Conservation (phyloP, 1,140 invertebrate genomes). For the Drosophila suzukii region DNA sequence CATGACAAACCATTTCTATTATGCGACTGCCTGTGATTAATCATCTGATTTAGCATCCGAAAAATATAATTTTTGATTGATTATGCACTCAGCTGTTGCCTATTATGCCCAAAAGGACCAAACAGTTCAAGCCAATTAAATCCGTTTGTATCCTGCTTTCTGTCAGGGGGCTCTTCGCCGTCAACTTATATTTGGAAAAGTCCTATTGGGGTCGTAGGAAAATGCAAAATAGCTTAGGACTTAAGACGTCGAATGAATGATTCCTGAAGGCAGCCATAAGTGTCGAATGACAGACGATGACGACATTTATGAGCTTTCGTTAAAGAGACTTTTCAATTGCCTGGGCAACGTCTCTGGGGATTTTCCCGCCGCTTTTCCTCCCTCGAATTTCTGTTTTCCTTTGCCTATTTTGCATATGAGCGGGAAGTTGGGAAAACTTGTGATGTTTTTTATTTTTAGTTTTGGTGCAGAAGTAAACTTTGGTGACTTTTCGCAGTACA, state of each 20-base stretch:
- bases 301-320: constrained; percentile 45
- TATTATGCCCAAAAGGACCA: background rate
- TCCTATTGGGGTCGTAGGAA: background rate
- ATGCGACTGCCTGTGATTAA: constrained; percentile 20
- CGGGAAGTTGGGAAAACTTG: constrained; percentile 19
- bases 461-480: constrained; percentile 13
- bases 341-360: constrained; percentile 11
- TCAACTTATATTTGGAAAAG: constrained; percentile 1
- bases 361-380: background rate
- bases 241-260: constrained; percentile 29
- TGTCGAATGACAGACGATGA: constrained; percentile 36
- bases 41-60: constrained; percentile 28
- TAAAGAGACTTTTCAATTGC: constrained; percentile 35
- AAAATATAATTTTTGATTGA: constrained; percentile 39
- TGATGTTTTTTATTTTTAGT: background rate
- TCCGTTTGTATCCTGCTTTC: constrained; percentile 16
- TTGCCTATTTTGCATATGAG: constrained; percentile 35
- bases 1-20: constrained; percentile 16
- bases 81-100: constrained; percentile 36
- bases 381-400: background rate
- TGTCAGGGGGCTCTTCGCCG: constrained; percentile 9
- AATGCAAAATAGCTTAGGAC: constrained; percentile 35
- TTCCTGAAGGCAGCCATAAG: constrained; percentile 29
- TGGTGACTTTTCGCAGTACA: constrained; percentile 18
- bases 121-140: constrained; percentile 46